Evolutionary conservation across 2,113 vertebrate genomes (phyloP).

Genomic region (Semicossyphus pulcher): DNA sequence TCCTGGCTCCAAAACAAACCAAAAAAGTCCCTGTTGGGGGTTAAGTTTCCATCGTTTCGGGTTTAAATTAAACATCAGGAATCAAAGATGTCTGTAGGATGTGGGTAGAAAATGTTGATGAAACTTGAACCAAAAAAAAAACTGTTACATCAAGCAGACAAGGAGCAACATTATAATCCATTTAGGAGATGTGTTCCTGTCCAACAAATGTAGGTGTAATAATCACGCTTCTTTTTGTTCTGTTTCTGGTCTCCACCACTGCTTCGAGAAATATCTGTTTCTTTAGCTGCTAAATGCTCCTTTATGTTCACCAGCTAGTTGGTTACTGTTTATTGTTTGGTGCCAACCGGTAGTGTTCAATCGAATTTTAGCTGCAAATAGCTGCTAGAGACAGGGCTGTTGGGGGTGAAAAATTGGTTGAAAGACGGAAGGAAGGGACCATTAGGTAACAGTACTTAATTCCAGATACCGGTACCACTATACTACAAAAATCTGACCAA

Average conservation of each 20-base stretch:
- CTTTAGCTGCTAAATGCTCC: too few relatives aligned
- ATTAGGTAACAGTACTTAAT: background rate
- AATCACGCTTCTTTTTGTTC: background rate
- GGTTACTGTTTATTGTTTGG: too few relatives aligned
- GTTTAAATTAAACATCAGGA: background rate
- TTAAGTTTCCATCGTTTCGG: background rate
- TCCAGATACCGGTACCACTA: too few relatives aligned
- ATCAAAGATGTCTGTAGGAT: background rate
- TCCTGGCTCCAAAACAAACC: conserved; percentile 33
- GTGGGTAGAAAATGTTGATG: background rate
- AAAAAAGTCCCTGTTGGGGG: background rate
- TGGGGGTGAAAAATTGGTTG: too few relatives aligned
- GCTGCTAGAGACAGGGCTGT: too few relatives aligned
- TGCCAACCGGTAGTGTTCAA: too few relatives aligned
- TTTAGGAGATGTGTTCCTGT: background rate
- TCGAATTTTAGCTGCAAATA: too few relatives aligned
- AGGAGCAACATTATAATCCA: background rate
- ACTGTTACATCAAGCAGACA: background rate
- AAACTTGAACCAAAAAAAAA: background rate
- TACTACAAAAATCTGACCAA: background rate
- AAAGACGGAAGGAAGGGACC: background rate
- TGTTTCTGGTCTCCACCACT: background rate
- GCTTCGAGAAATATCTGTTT: background rate
- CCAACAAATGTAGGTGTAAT: background rate
- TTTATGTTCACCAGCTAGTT: too few relatives aligned